Evolutionary conservation across 1,140 invertebrate genomes (phyloP).

Genomic region (Diorhabda sublineata): DNA sequence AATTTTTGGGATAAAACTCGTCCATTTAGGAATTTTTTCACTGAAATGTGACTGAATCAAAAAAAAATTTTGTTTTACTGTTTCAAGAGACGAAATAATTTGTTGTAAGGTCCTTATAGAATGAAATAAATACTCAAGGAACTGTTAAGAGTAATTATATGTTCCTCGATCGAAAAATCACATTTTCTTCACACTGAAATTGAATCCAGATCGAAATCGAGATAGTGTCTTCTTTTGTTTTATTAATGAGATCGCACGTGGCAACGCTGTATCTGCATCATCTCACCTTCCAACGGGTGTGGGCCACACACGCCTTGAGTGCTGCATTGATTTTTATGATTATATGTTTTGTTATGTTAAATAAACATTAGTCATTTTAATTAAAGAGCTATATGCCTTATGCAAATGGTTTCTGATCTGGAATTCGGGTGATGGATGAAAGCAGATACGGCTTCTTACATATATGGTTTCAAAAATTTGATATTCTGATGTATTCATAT

Average conservation of each 20-base stretch:
- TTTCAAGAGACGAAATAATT: too few species aligned
- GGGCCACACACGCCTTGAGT: slow-evolving; percentile 30
- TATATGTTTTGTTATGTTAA: slow-evolving; percentile 42
- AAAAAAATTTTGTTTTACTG: too few species aligned
- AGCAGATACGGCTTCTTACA: background rate
- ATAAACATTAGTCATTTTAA: slow-evolving; percentile 43
- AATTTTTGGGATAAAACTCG: too few species aligned
- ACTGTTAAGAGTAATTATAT: too few species aligned
- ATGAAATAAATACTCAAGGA: too few species aligned
- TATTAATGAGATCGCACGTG: background rate
- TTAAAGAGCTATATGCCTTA: slow-evolving; percentile 36
- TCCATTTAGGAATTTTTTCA: too few species aligned
- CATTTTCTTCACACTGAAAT: background rate
- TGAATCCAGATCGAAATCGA: background rate
- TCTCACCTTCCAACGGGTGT: slow-evolving; percentile 23
- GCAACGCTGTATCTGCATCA: slow-evolving; percentile 7
- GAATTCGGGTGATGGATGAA: slow-evolving; percentile 33
- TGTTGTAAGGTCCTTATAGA: too few species aligned
- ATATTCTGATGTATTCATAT: too few species aligned
- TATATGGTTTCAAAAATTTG: too few species aligned
- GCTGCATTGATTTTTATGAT: slow-evolving; percentile 38
- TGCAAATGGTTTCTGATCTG: slow-evolving; percentile 36
- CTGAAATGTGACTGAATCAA: too few species aligned
- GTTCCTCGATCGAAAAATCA: background rate
- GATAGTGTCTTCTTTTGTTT: slow-evolving; percentile 1